Conservation (phyloP, 2,888 invertebrate species). For the Drepanosiphum platanoidis region DNA sequence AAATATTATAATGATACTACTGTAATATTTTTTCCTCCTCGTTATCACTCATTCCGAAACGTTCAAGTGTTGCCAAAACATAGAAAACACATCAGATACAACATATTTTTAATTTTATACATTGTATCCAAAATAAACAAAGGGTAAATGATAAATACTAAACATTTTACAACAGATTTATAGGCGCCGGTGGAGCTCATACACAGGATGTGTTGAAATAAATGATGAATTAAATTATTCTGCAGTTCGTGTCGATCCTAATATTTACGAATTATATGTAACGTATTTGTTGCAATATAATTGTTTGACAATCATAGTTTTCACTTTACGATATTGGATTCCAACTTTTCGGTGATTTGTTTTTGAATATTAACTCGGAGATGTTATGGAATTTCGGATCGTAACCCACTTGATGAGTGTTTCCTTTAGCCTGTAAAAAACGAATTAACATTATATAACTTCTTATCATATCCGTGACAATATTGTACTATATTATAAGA, state of each 20-base stretch:
- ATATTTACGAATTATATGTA: constrained; percentile 10
- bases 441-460: background rate
- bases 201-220: too few species aligned
- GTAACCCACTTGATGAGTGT: constrained; percentile 38
- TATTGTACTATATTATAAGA: background rate
- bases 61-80: background rate
- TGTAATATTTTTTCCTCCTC: background rate
- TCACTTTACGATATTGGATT: constrained; percentile 3
- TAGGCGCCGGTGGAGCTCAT: too few species aligned
- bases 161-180: too few species aligned
- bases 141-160: background rate
- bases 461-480: background rate
- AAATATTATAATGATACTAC: too few species aligned
- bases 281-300: too few species aligned
- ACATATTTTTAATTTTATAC: background rate
- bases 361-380: constrained; percentile 34
- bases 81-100: background rate
- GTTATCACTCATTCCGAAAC: background rate
- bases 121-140: constrained; percentile 1
- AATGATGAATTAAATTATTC: background rate
- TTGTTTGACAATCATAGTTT: background rate
- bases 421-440: constrained; percentile 45
- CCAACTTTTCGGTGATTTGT: constrained; percentile 11
- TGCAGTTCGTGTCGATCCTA: constrained; percentile 21
- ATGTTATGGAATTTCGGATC: constrained; percentile 45